Percentiles rank a stretch among this genome's conserved stretches.
These are phyloP conservation scores for Pyrgilauda ruficollis DNA, from an alignment of 2,113 vertebrate species.

Conservation along the genomic window DNA sequence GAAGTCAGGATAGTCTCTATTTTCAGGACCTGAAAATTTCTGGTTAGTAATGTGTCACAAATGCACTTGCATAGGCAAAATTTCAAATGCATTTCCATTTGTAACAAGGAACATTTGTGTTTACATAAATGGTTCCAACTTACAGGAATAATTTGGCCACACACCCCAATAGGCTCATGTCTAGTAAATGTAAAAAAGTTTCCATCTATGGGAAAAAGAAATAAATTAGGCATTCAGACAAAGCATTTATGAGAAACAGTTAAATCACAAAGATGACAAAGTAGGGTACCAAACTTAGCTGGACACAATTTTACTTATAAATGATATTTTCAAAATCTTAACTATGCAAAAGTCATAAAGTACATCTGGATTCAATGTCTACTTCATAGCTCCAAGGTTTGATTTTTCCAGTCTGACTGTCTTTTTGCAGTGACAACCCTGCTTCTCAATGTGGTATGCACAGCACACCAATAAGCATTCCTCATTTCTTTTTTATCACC, in stretches of 20 bases:
- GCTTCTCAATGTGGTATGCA: neutral
- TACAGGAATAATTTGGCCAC: conserved; percentile 90
- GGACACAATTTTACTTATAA: neutral
- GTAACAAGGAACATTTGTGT: neutral
- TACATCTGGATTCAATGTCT: conserved; percentile 37
- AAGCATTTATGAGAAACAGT: neutral
- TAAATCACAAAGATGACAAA: neutral
- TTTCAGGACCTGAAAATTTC: neutral
- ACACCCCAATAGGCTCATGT: conserved; percentile 87
- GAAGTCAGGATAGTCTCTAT: neutral
- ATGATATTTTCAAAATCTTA: neutral
- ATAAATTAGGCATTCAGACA: neutral
- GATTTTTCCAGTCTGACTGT: neutral
- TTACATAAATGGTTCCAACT: conserved; percentile 58
- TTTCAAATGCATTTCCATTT: neutral
- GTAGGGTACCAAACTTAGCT: neutral
- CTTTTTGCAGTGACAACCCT: neutral
- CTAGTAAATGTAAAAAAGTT: conserved; percentile 86
- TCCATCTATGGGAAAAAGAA: conserved; percentile 77
- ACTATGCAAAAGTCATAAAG: neutral
- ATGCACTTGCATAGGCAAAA: neutral
- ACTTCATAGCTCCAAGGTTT: neutral
- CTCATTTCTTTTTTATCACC: neutral
- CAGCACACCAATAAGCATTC: neutral
- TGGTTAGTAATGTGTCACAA: neutral